A percentile compares a stretch with the other conserved stretches of the same genome.
Evolutionary conservation across 1,140 invertebrate genomes (phyloP).

Genomic region (Bombus impatiens): DNA sequence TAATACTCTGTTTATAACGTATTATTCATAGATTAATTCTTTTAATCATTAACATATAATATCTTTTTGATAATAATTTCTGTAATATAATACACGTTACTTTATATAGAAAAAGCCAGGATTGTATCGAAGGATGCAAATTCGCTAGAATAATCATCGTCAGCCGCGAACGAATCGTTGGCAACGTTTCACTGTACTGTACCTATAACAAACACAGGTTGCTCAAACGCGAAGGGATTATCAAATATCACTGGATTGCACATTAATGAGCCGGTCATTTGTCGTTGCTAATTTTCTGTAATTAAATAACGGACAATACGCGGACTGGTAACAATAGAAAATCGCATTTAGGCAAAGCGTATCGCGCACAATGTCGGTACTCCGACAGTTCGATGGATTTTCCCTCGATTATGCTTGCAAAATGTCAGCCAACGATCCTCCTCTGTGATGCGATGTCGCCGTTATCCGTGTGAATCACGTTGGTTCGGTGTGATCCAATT

Average conservation of each 20-base stretch:
- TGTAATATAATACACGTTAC: not conserved
- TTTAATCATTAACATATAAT: too few relatives aligned
- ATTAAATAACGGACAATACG: slow-evolving; percentile 36
- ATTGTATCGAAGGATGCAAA: not conserved
- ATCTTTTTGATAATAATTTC: too few relatives aligned
- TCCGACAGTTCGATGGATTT: slow-evolving; percentile 5
- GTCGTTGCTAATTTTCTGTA: slow-evolving; percentile 28
- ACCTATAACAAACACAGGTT: not conserved
- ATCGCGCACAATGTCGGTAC: not conserved
- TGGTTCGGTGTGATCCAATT: not conserved
- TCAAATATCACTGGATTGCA: slow-evolving; percentile 15
- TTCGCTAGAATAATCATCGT: not conserved
- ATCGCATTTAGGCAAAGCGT: slow-evolving; percentile 15
- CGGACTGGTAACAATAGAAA: slow-evolving; percentile 12
- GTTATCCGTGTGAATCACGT: slow-evolving; percentile 2
- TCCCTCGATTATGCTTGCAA: slow-evolving; percentile 18
- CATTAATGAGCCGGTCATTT: slow-evolving; percentile 19
- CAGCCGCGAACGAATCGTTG: not conserved
- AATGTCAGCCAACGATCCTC: not conserved
- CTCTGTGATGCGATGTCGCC: not conserved
- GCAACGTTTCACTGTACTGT: not conserved
- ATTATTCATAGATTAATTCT: too few relatives aligned
- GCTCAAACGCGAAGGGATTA: slow-evolving; percentile 8
- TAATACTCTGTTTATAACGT: too few relatives aligned
- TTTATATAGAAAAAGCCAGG: not conserved